phyloP scores from a whole-genome alignment of 2,888 invertebrate genomes.

The Auanema sp. region DNA sequence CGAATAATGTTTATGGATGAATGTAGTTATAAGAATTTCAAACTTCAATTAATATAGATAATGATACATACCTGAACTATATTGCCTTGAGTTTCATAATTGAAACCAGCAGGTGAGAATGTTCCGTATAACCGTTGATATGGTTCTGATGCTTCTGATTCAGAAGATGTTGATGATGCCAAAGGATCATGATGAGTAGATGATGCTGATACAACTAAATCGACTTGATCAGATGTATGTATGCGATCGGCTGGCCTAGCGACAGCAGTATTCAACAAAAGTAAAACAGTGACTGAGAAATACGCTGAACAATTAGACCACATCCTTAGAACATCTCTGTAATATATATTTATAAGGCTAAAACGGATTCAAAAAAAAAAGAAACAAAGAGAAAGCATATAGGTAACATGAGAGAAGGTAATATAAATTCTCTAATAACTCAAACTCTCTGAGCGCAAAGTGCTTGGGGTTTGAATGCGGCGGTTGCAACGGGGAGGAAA shows the following conservation, averaged over 20 bases:
- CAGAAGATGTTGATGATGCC: background rate
- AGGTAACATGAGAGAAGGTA: too few species aligned
- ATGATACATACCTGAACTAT: constrained; percentile 45
- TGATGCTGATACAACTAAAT: constrained; percentile 17
- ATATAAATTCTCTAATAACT: too few species aligned
- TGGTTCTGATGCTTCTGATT: background rate
- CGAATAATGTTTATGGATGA: too few species aligned
- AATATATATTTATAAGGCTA: too few species aligned
- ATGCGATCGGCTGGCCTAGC: constrained; percentile 14
- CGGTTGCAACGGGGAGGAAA: too few species aligned
- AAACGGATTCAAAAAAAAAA: too few species aligned
- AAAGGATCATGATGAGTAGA: background rate
- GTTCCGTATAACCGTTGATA: constrained; percentile 28
- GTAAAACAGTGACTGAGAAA: background rate
- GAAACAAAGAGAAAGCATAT: too few species aligned
- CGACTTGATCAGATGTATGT: constrained; percentile 15
- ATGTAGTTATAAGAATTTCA: background rate
- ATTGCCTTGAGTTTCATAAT: constrained; percentile 47
- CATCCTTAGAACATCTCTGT: too few species aligned
- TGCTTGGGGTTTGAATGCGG: too few species aligned
- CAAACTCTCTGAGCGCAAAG: too few species aligned
- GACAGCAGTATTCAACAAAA: background rate
- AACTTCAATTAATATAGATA: too few species aligned
- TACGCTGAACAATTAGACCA: too few species aligned
- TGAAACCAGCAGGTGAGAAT: constrained; percentile 47